Conservation (phyloP, 2,113 vertebrate genomes). For the Callipepla squamata region DNA sequence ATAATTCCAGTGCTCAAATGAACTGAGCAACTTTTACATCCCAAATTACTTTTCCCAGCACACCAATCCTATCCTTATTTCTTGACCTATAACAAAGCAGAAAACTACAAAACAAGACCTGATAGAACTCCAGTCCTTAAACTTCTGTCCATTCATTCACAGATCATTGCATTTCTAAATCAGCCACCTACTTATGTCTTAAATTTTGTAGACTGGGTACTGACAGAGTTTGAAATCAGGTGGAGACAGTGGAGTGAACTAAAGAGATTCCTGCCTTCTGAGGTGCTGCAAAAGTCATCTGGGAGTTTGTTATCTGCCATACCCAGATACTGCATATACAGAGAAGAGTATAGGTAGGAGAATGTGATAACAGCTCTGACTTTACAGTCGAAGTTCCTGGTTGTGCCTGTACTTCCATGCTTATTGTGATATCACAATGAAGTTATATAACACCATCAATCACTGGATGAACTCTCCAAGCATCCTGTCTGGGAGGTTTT, state of each 20-base stretch:
- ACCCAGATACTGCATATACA: background rate
- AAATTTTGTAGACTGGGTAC: background rate
- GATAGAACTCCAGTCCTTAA: background rate
- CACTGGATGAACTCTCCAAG: background rate
- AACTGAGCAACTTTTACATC: background rate
- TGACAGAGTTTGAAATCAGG: background rate
- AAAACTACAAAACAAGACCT: background rate
- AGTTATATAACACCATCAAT: background rate
- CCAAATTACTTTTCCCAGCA: background rate
- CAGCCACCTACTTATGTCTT: background rate
- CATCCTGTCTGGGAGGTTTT: background rate
- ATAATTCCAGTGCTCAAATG: background rate
- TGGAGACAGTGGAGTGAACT: background rate
- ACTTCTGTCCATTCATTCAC: background rate
- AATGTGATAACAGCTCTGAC: background rate
- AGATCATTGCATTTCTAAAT: background rate
- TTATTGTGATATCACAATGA: background rate
- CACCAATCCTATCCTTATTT: background rate
- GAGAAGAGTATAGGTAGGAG: background rate
- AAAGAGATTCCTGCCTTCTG: background rate
- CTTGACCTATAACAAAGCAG: background rate
- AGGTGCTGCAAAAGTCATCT: background rate
- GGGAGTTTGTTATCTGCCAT: background rate
- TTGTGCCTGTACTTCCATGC: background rate
- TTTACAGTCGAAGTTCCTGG: background rate